These are phyloP conservation scores for Formica exsecta DNA, from an alignment of 1,140 invertebrate species.

Conservation along the genomic window DNA sequence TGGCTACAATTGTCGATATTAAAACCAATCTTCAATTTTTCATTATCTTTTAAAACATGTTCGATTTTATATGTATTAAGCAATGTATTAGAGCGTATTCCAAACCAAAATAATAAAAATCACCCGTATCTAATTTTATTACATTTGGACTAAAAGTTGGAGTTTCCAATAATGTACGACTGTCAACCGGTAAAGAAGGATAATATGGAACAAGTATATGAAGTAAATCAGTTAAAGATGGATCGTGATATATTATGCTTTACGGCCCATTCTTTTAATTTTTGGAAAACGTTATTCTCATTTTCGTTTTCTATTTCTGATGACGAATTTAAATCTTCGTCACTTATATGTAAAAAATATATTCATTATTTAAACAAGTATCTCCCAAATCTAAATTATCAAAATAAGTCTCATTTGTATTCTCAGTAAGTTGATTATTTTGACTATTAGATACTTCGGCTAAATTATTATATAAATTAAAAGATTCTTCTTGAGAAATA, in stretches of 20 bases:
- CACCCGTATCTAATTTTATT: not conserved
- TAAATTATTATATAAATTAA: too few relatives aligned
- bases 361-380: too few relatives aligned
- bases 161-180: not conserved
- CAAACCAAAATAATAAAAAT: slow-evolving; percentile 14
- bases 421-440: too few relatives aligned
- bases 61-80: not conserved
- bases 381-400: too few relatives aligned
- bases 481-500: too few relatives aligned
- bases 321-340: too few relatives aligned
- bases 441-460: too few relatives aligned
- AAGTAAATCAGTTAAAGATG: not conserved
- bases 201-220: not conserved
- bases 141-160: not conserved
- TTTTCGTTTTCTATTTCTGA: too few relatives aligned
- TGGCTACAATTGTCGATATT: not conserved
- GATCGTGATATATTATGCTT: not conserved
- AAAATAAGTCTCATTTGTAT: too few relatives aligned
- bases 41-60: not conserved
- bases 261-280: too few relatives aligned
- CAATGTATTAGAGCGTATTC: not conserved
- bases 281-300: too few relatives aligned
- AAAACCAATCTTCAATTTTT: not conserved
- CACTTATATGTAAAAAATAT: too few relatives aligned
- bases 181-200: not conserved